phyloP scores from a whole-genome alignment of 2,797 vertebrate genomes.

The Pampus argenteus region DNA sequence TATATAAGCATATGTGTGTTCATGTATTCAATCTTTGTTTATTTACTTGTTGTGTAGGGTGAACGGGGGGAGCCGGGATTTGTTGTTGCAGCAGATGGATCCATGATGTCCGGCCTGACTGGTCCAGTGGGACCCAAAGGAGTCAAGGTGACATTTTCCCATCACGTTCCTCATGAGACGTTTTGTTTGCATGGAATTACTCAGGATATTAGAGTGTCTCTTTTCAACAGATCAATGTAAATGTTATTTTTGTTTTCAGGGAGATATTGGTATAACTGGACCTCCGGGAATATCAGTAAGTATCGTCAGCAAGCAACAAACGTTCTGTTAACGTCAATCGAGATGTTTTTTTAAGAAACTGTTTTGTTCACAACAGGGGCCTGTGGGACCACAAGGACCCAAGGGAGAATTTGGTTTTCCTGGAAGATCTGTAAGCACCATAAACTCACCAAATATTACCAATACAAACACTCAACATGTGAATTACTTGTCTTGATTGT shows the following conservation, averaged over 20 bases:
- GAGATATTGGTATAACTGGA: slow-evolving; percentile 87
- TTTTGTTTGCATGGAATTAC: background rate
- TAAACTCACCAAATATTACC: background rate
- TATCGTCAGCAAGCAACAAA: background rate
- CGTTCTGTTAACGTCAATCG: background rate
- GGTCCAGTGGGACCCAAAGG: slow-evolving; percentile 87
- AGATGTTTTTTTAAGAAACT: background rate
- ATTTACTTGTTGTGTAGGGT: slow-evolving; percentile 83
- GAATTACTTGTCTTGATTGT: background rate
- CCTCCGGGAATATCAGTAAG: slow-evolving; percentile 76
- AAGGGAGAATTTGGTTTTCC: slow-evolving; percentile 96
- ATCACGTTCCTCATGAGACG: background rate
- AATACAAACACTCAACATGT: background rate
- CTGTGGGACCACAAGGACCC: slow-evolving; percentile 87
- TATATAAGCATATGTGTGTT: slow-evolving; percentile 7
- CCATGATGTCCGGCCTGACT: slow-evolving; percentile 67
- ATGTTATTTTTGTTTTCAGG: slow-evolving; percentile 74
- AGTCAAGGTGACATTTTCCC: slow-evolving; percentile 73
- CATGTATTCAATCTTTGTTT: slow-evolving; percentile 15
- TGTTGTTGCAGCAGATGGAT: slow-evolving; percentile 81
- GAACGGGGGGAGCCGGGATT: slow-evolving; percentile 92
- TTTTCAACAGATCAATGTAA: background rate
- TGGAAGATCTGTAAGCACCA: slow-evolving; percentile 90
- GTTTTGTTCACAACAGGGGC: slow-evolving; percentile 84
- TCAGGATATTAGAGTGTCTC: background rate